These are phyloP conservation scores for Hystrix brachyura DNA, from an alignment of 2,113 vertebrate genomes.

Conservation along the genomic window DNA sequence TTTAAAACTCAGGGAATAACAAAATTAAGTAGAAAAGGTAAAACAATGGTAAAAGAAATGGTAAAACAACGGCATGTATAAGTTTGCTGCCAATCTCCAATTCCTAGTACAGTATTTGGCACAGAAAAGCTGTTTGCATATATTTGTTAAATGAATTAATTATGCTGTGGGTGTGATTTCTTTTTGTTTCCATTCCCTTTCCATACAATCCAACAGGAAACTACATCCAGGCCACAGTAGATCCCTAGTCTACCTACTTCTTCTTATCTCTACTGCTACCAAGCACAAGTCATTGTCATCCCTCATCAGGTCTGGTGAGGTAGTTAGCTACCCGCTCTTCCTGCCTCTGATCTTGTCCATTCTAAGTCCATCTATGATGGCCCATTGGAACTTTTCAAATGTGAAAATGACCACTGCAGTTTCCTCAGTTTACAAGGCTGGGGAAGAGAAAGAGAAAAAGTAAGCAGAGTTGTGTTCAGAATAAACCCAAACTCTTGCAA, in stretches of 20 bases:
- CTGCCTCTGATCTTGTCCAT: background rate
- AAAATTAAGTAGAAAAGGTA: background rate
- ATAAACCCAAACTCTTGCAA: background rate
- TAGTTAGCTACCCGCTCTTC: background rate
- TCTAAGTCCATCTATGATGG: background rate
- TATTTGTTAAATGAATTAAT: background rate
- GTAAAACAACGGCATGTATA: background rate
- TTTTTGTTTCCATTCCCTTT: background rate
- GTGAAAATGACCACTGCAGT: background rate
- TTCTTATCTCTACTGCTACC: background rate
- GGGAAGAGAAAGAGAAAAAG: background rate
- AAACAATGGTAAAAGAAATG: background rate
- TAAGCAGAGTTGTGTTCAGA: background rate
- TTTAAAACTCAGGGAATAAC: background rate
- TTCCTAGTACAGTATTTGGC: background rate
- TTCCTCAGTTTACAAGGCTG: background rate
- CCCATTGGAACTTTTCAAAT: background rate
- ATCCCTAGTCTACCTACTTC: background rate
- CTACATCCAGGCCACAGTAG: background rate
- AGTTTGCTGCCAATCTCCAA: background rate
- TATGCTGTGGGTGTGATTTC: background rate
- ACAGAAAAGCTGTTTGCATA: background rate
- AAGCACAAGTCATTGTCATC: background rate
- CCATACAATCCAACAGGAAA: background rate
- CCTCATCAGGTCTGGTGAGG: background rate